Evolutionary conservation across 2,888 invertebrate genomes (phyloP), one percentile per base, ranked within the genome.

Genomic region (Spodoptera exigua): DNA sequence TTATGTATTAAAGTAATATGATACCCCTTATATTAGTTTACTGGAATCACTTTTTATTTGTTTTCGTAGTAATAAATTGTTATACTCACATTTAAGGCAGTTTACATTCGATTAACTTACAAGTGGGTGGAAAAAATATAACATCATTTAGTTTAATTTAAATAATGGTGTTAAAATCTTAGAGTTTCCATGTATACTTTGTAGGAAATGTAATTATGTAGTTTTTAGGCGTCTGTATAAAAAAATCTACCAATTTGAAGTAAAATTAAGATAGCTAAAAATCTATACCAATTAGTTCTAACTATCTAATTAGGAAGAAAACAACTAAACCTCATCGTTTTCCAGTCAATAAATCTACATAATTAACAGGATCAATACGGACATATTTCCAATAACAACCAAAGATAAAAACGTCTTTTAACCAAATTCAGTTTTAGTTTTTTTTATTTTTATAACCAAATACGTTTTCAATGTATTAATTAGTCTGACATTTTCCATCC

Each of bases 1-100:
- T 69, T 65, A 69, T 60, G n/a, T 69, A 41, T 69, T 60, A 9
- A 47, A 55, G 69, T 70, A 69, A 69, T 65, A 55, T 69, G 69
- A 69, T 65, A 65, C 51, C 4, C 13, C 47, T 34, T 32, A 44
- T 48, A 10, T 16, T 51, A 70, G 21, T 60, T 55, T 70, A 65
- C 48, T 58, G 12, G 45, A 63, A 27, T 40, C 27, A 27, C 16
- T 48, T 69, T 70, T 69, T 69, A 69, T 70, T 34, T 61, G 54
- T 1, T 55, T 27, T 65, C 21, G 14, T 40, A 21, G 54, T 37
- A 65, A 69, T 69, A 70, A 70, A 70, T 69, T 68, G 55, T 46
- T 61, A 46, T 32, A 46, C 14, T 45, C 48, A 44, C 54, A 17
- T 70, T 54, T 41, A 60, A 55, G 44, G 17, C 40, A 36, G 37